Evolutionary conservation across 2,888 invertebrate genomes (phyloP), one percentile per base, ranked within the genome.

Genomic region (Strigamia maritima): DNA sequence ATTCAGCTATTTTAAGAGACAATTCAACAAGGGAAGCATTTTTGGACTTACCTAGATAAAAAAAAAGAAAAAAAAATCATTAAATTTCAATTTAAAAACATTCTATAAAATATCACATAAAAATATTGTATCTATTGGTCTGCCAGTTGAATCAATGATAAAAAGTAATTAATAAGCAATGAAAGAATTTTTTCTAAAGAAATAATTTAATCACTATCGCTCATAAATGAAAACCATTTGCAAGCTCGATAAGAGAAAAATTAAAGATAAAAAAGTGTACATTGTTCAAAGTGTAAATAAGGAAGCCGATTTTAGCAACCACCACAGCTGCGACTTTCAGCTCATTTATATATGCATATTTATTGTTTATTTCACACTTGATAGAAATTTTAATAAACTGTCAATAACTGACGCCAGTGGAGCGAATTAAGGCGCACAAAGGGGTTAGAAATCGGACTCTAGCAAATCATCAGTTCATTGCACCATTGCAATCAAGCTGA

Each of bases 281-380:
- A 65, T 65, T 65, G 14, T 28, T 6, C 65, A 22, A 60, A 26
- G 65, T 65, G 65, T 65, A 28, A 65, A 65, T 65, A 65, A 65
- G 26, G 65, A 65, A 65, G 65, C 26, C 65, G 26, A 26, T 65
- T 65, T 65, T 65, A 28, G 26, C 65, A 65, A 28, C 65, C 65
- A 65, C 31, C 38, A 75, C 75, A 75, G 75, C 75, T 75, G 75
- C 38, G 28, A 40, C 75, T 35, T 35, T 31, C 35, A 40, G 12
- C 75, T n/a, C 40, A 28, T 75, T 40, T 75, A 38, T 40, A n/a
- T 75, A 38, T 75, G 75, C 75, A 75, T 75, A 75, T 75, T 75
- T 75, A 75, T 75, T 75, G 75, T 75, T 75, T 75, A 75, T 75
- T 75, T 75, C 75, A 75, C 75, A 75, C 75, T 75, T 40, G 75